phyloP scores from a whole-genome alignment of 37 sponge, comb jelly and placozoan species.

The Chondrosia reniformis region DNA sequence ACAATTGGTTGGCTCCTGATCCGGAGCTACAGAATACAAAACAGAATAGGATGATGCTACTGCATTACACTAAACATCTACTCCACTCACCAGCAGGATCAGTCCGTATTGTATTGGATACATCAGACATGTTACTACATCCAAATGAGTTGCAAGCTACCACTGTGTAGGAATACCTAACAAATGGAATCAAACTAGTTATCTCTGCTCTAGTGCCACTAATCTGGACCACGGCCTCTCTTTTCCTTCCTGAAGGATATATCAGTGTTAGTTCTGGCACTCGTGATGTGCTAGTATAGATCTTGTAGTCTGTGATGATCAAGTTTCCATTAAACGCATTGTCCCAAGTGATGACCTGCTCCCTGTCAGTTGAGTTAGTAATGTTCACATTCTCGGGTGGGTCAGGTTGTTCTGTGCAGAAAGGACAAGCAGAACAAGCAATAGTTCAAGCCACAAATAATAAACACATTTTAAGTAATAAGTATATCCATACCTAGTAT shows the following conservation, averaged over 20 bases:
- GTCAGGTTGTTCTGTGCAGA: conserved; percentile 58
- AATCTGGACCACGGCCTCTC: background rate
- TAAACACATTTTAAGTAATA: background rate
- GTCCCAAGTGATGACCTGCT: conserved; percentile 41
- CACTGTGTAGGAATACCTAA: conserved; percentile 46
- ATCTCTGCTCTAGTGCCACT: background rate
- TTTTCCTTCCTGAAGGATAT: background rate
- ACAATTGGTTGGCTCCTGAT: conserved; percentile 7
- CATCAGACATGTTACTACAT: conserved; percentile 28
- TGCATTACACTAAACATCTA: no score
- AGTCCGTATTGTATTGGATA: conserved; percentile 26
- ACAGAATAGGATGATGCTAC: no score
- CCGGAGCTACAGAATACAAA: conserved; percentile 43
- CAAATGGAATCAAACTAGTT: conserved; percentile 43
- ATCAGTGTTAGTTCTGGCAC: background rate
- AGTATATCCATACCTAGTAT: conserved; percentile 45
- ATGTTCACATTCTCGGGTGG: conserved; percentile 27
- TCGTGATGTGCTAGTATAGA: conserved; percentile 13
- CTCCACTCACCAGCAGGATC: conserved; percentile 48
- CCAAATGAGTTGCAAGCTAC: conserved; percentile 49
- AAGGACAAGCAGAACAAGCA: background rate
- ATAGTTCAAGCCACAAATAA: background rate
- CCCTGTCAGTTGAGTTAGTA: conserved; percentile 1
- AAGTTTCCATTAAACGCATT: conserved; percentile 59
- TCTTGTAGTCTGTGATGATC: conserved; percentile 19